phyloP scores from a whole-genome alignment of 1,140 invertebrate species.

The Diplogasteroides magnus region DNA sequence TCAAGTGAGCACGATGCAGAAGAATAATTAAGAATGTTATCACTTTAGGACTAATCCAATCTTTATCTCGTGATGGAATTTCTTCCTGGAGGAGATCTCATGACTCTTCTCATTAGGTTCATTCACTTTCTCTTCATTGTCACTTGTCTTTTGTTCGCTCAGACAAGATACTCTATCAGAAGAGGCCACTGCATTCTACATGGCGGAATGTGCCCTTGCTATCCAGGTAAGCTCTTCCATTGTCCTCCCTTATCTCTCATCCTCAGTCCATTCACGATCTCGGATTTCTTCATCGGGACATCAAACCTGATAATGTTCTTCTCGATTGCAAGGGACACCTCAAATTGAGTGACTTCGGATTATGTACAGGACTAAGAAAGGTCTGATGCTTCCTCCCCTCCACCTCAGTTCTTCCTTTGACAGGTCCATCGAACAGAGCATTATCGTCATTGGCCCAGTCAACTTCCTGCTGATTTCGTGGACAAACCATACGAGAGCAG shows the following conservation, averaged over 20 bases:
- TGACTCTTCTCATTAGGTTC: conserved; percentile 99
- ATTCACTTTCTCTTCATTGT: no score
- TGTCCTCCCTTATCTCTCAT: no score
- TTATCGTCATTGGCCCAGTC: conserved; percentile 92
- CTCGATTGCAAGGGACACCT: conserved; percentile 97
- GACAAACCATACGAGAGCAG: conserved; percentile 87
- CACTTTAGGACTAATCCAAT: conserved; percentile 96
- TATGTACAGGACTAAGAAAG: conserved; percentile 97
- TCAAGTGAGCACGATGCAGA: conserved; percentile 64
- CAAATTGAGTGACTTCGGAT: conserved; percentile 95
- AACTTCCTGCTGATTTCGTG: conserved; percentile 51
- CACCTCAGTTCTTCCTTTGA: no score
- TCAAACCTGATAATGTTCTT: conserved; percentile 97
- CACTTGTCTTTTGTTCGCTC: not conserved
- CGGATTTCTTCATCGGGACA: conserved; percentile 98
- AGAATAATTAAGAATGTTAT: no score
- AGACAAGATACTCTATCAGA: conserved; percentile 97
- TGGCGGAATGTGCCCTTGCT: conserved; percentile 92
- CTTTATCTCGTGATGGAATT: conserved; percentile 99
- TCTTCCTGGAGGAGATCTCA: conserved; percentile 96
- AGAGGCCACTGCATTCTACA: conserved; percentile 98
- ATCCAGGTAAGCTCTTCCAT: no score
- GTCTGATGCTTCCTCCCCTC: no score
- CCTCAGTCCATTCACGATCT: conserved; percentile 98
- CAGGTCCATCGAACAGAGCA: conserved; percentile 98